Base-by-base conservation (phyloP, 23 tunicate species). In the Ascidia mentula region DNA sequence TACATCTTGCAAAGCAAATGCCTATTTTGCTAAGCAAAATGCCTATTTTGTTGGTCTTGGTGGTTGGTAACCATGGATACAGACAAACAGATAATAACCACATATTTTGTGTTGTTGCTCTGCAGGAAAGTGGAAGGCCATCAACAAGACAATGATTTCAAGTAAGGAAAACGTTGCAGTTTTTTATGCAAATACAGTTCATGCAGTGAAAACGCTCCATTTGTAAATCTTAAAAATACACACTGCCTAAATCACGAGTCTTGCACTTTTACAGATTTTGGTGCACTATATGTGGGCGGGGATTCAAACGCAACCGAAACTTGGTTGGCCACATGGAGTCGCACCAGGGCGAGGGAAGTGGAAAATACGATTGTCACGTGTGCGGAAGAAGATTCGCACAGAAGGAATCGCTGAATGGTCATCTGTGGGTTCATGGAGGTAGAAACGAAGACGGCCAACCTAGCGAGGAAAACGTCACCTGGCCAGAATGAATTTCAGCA, bases 231-330 rank as follows among this genome's bases (percentile, higher is more conserved):
- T 6, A 53, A 3, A 20, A 5, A 53, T 53, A 53, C 53, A 15
- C 53, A 42, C 15, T 42, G 53, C 53, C 12, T 42, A 42, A 42
- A 5, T 26, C 13, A 53, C 65, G 65, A 26, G n/a, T n/a, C n/a
- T n/a, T n/a, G n/a, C n/a, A 31, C 26, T 37, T 74, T 40, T 32
- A 6, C 30, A 90, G 95, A 22, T 87, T 76, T 72, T 86, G 91
- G 91, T 92, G 97, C 40, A n/a, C 86, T 6, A 61, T 92, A 20
- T 92, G 97, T 69, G 91, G 97, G 0, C 80, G 88, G 18, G 97
- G 91, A 17, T 92, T 92, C 59, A 92, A 74, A 74, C 59, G 97
- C 46, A 77, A 86, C 38, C 77, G 91, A 33, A 92, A 92, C 82
- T 53, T 92, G 20, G 45, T 82, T 38, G 86, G 88, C 36, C 97